phyloP scores from a whole-genome alignment of 2,113 vertebrate genomes.

The Anseranas semipalmata region DNA sequence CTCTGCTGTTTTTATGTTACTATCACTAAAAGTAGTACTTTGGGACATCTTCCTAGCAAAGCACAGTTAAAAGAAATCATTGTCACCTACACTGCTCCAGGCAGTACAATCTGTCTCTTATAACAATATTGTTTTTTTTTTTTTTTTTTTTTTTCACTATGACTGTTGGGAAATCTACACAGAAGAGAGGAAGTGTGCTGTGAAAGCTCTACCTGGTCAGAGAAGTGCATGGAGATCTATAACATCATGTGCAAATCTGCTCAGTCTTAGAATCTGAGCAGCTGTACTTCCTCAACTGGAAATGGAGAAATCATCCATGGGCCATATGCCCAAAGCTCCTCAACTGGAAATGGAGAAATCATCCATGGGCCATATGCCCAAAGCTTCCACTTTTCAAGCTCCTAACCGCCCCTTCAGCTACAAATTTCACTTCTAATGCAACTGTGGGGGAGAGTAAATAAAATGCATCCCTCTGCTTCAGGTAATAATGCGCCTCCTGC shows the following conservation, averaged over 20 bases:
- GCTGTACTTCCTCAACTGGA: background rate
- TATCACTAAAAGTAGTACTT: background rate
- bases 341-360: background rate
- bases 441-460: background rate
- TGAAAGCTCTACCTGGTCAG: background rate
- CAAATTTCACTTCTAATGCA: background rate
- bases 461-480: background rate
- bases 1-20: background rate
- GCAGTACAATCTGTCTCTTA: background rate
- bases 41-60: background rate
- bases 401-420: background rate
- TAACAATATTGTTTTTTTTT: background rate
- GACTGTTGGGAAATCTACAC: background rate
- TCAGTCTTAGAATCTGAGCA: background rate
- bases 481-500: background rate
- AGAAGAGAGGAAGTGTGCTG: background rate
- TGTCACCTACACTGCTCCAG: background rate
- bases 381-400: background rate
- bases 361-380: rapidly evolving
- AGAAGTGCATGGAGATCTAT: rapidly evolving
- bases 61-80: background rate
- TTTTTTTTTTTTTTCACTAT: background rate
- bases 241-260: rapidly evolving
- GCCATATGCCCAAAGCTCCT: rapidly evolving
- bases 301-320: background rate